Percentiles rank a stretch among this genome's conserved stretches.
These are phyloP conservation scores for Thalpophila matura DNA, from an alignment of 2,888 invertebrate species.

Conservation along the genomic window DNA sequence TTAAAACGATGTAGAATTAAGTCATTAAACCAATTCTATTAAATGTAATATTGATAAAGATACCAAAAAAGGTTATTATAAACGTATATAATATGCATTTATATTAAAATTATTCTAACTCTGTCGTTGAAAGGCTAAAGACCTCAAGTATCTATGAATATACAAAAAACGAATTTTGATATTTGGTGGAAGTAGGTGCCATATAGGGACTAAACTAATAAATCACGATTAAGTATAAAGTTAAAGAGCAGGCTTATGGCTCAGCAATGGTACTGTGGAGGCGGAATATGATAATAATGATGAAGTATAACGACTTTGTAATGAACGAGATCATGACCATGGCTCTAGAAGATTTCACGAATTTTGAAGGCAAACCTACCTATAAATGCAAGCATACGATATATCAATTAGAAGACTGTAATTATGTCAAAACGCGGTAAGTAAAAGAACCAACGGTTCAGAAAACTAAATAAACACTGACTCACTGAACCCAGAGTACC, in stretches of 20 bases:
- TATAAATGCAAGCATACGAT: too few relatives aligned
- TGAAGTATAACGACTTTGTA: constrained; percentile 14
- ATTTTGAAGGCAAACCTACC: too few relatives aligned
- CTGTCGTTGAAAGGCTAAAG: background rate
- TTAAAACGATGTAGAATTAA: constrained; percentile 46
- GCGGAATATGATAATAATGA: constrained; percentile 20
- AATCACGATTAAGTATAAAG: constrained; percentile 34
- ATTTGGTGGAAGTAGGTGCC: background rate
- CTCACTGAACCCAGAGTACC: background rate
- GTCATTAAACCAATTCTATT: constrained; percentile 47
- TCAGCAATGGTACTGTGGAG: background rate
- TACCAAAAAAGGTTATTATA: constrained; percentile 5
- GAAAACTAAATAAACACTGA: constrained; percentile 9
- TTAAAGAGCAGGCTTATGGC: constrained; percentile 12
- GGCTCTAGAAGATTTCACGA: constrained; percentile 1
- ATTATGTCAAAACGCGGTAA: too few relatives aligned
- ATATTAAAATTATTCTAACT: background rate
- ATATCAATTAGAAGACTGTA: too few relatives aligned
- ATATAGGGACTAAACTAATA: constrained; percentile 14
- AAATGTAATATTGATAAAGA: constrained; percentile 27
- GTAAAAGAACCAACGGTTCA: background rate
- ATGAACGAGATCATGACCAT: background rate
- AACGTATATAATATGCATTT: constrained; percentile 5
- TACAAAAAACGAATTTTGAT: background rate
- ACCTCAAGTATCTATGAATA: background rate